phyloP scores from a whole-genome alignment of 37 sponge, comb jelly and placozoan species.

The Mnemiopsis leidyi region DNA sequence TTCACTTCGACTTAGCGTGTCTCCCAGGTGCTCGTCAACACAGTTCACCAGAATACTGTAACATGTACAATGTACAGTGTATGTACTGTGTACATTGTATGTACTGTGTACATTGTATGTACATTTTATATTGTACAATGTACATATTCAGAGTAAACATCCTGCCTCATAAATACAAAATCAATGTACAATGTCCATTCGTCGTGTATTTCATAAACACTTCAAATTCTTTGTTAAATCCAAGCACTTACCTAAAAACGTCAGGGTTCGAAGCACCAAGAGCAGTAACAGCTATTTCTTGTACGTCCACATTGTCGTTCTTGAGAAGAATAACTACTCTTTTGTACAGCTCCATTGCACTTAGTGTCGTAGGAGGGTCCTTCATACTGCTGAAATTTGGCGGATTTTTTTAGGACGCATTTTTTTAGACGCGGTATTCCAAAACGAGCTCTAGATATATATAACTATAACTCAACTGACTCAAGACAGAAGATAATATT shows the following conservation, averaged over 20 bases:
- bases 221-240: too few relatives aligned
- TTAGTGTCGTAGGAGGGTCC: slow-evolving; percentile 10
- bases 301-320: slow-evolving; percentile 36
- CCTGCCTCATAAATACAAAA: too few relatives aligned
- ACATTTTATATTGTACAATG: too few relatives aligned
- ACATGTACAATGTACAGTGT: background rate
- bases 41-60: slow-evolving; percentile 54
- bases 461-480: too few relatives aligned
- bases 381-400: background rate
- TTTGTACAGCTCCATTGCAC: slow-evolving; percentile 17
- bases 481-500: too few relatives aligned
- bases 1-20: slow-evolving; percentile 18
- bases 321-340: slow-evolving; percentile 28
- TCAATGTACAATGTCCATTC: too few relatives aligned
- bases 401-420: background rate
- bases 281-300: slow-evolving; percentile 20
- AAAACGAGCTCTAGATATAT: too few relatives aligned
- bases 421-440: too few relatives aligned
- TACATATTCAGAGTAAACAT: too few relatives aligned
- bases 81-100: too few relatives aligned
- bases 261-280: slow-evolving; percentile 50
- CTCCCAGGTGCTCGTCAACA: slow-evolving; percentile 51
- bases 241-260: slow-evolving; percentile 46
- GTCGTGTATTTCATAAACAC: too few relatives aligned
- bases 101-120: too few relatives aligned